phyloP scores from a whole-genome alignment of 2,113 vertebrate genomes.

The Grammomys dolichurus region DNA sequence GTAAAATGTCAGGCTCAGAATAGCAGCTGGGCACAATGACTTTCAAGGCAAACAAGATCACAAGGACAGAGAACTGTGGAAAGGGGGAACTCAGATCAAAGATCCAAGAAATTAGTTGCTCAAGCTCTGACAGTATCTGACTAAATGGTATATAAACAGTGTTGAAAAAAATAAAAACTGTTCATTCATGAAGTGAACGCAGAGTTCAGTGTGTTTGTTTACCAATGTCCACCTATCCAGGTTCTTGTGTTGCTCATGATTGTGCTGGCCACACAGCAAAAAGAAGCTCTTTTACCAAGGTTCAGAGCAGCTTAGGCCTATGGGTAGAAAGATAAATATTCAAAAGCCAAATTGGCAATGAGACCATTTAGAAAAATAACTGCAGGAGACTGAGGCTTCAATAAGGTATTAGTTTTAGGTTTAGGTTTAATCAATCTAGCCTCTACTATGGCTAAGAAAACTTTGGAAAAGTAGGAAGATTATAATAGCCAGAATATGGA shows the following conservation, averaged over 20 bases:
- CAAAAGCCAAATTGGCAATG: background rate
- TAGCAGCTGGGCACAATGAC: background rate
- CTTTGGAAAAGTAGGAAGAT: background rate
- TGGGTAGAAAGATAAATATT: background rate
- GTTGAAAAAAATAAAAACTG: background rate
- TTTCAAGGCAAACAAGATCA: background rate
- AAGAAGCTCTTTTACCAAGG: background rate
- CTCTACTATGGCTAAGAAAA: background rate
- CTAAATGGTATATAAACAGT: background rate
- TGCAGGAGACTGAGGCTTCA: background rate
- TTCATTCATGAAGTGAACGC: background rate
- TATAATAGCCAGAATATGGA: background rate
- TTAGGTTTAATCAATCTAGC: no score
- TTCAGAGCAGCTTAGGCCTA: background rate
- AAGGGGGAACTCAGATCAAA: background rate
- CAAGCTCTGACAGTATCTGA: background rate
- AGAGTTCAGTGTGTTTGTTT: background rate
- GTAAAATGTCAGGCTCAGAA: background rate
- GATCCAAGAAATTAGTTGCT: background rate
- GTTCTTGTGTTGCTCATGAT: background rate
- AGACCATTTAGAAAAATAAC: background rate
- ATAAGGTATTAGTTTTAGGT: background rate
- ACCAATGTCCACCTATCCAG: rapidly evolving
- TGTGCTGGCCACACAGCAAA: background rate
- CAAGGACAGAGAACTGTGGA: background rate